Percentiles rank a stretch among this genome's conserved stretches.
Conservation (phyloP, 2,113 vertebrate species). For the Polypterus senegalus region DNA sequence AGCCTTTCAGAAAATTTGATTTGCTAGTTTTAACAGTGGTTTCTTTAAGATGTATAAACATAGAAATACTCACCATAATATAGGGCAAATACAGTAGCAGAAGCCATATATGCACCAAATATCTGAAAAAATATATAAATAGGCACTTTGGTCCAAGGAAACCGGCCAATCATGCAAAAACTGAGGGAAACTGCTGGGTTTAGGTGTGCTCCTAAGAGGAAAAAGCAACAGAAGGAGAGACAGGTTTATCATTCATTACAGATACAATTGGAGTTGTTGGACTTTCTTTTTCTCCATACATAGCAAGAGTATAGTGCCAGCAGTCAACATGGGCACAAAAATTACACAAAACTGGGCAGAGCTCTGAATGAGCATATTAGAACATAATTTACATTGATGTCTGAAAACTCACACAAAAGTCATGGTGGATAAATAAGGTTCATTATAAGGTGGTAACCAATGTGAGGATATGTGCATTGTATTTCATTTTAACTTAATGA, state of each 20-base stretch:
- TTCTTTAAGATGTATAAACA: not conserved
- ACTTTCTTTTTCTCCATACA: no score
- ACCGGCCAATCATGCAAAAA: conserved; percentile 49
- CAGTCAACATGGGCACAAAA: not conserved
- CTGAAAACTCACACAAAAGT: no score
- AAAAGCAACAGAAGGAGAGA: not conserved
- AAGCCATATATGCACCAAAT: conserved; percentile 52
- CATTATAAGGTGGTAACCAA: no score
- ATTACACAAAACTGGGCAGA: no score
- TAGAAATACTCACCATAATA: conserved; percentile 53
- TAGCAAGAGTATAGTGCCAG: not conserved
- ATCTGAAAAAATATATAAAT: conserved; percentile 51
- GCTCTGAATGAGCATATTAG: no score
- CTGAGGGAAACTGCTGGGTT: conserved; percentile 69
- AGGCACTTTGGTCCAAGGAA: conserved; percentile 57
- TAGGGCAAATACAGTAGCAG: conserved; percentile 49
- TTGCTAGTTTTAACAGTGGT: no score
- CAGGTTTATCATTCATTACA: not conserved
- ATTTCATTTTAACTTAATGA: no score
- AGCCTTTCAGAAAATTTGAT: no score
- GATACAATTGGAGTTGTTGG: no score
- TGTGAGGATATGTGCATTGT: no score
- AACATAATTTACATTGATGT: no score
- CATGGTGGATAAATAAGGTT: no score
- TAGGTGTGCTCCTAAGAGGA: conserved; percentile 62